phyloP scores from a whole-genome alignment of 2,797 vertebrate species.

The Erethizon dorsatum region DNA sequence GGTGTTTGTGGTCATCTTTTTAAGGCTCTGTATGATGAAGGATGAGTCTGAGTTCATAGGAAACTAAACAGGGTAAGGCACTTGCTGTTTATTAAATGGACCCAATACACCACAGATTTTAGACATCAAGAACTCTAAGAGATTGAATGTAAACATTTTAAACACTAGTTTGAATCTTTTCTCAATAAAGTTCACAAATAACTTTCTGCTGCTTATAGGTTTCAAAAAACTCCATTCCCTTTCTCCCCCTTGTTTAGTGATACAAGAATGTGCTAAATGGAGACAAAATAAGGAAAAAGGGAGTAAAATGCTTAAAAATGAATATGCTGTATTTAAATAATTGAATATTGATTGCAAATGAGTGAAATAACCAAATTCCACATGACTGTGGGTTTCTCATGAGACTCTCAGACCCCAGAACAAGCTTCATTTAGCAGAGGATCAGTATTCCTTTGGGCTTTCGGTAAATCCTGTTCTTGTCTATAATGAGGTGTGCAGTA shows the following conservation, averaged over 20 bases:
- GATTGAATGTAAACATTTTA: not conserved
- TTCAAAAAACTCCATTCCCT: not conserved
- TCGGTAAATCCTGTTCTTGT: conserved; percentile 67
- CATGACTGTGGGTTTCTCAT: conserved; percentile 59
- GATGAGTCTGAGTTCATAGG: not conserved
- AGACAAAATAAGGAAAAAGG: conserved; percentile 45
- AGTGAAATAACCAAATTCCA: conserved; percentile 67
- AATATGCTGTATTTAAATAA: conserved; percentile 68
- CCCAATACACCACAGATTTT: not conserved
- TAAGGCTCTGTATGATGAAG: not conserved
- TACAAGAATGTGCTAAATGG: conserved; percentile 8
- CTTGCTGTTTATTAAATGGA: not conserved
- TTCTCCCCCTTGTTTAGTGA: not conserved
- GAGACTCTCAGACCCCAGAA: conserved; percentile 75
- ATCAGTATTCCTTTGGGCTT: conserved; percentile 72
- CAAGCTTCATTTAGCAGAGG: conserved; percentile 79
- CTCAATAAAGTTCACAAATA: not conserved
- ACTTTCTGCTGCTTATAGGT: not conserved
- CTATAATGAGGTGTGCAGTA: conserved; percentile 30
- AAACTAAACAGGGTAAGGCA: not conserved
- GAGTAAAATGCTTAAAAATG: conserved; percentile 51
- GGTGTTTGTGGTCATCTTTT: not conserved
- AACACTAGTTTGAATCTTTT: not conserved
- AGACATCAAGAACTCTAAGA: not conserved
- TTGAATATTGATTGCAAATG: conserved; percentile 61